Percentiles rank a stretch among this genome's conserved stretches.
These are phyloP conservation scores for Cephalotes varians DNA, from an alignment of 2,888 invertebrate genomes.

Conservation along the genomic window DNA sequence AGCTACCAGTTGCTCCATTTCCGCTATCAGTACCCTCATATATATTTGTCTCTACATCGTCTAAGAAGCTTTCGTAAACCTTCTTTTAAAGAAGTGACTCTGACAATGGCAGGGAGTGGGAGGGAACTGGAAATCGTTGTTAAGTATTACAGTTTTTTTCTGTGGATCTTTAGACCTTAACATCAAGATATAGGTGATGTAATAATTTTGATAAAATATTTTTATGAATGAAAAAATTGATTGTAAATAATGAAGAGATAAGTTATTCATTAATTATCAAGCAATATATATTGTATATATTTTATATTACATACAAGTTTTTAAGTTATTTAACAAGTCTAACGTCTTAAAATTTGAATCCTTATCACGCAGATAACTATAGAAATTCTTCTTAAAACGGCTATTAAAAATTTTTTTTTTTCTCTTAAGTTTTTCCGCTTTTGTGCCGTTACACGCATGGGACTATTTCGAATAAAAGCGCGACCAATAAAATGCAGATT, in stretches of 20 bases:
- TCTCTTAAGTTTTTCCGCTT: background rate
- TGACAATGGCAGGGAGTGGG: background rate
- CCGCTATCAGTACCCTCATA: constrained; percentile 8
- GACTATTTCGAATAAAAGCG: constrained; percentile 36
- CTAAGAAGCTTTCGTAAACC: constrained; percentile 16
- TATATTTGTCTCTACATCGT: constrained; percentile 4
- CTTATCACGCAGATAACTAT: background rate
- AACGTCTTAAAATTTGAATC: background rate
- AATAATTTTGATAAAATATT: constrained; percentile 55
- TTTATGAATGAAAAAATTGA: constrained; percentile 45
- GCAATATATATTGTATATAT: constrained; percentile 13
- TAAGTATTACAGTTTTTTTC: constrained; percentile 53
- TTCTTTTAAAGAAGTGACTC: constrained; percentile 32
- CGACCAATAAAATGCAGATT: constrained; percentile 53
- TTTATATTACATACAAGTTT: background rate
- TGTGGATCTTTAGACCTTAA: constrained; percentile 59
- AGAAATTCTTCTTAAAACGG: background rate
- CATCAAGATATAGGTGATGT: constrained; percentile 47
- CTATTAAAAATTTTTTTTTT: background rate
- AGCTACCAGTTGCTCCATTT: constrained; percentile 18
- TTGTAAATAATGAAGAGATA: constrained; percentile 59
- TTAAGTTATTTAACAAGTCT: background rate
- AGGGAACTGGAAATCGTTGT: constrained; percentile 1
- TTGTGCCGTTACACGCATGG: constrained; percentile 5
- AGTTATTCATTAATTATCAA: constrained; percentile 62